Conservation (phyloP, 37 sponge, comb jelly and placozoan species). For the Diacarnus erythraeanus region DNA sequence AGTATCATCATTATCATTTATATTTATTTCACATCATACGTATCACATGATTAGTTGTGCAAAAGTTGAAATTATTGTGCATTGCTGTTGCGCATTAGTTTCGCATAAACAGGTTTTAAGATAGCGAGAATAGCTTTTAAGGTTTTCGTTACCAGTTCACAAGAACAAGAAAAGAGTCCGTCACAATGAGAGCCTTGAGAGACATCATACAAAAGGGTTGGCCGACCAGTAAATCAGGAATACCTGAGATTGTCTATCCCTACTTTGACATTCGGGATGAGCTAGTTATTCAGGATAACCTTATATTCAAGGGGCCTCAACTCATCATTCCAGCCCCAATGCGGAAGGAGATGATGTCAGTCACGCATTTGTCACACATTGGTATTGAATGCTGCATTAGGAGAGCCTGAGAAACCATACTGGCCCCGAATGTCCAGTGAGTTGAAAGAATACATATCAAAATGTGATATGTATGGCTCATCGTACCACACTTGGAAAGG, state of each 20-base stretch:
- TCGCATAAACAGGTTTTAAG: no score
- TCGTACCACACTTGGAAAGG: neutral
- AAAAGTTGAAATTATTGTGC: no score
- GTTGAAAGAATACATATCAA: conserved; percentile 36
- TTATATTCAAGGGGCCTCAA: conserved; percentile 32
- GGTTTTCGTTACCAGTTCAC: no score
- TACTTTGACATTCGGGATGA: conserved; percentile 48
- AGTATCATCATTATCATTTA: no score
- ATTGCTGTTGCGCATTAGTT: no score
- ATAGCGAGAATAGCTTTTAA: no score
- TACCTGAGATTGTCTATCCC: conserved; percentile 5
- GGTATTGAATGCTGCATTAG: conserved; percentile 27
- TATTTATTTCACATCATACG: no score
- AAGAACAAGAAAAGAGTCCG: no score
- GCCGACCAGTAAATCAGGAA: conserved; percentile 31
- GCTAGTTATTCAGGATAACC: conserved; percentile 17
- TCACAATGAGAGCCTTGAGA: no score
- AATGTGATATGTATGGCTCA: conserved; percentile 37
- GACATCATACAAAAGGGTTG: conserved; percentile 19
- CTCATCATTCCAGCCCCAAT: conserved; percentile 19
- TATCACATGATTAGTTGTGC: no score
- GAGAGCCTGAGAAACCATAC: conserved; percentile 22
- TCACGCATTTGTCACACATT: conserved; percentile 17
- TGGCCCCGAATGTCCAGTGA: conserved; percentile 48
- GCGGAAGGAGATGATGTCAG: conserved; percentile 18